Evolutionary conservation across 2,113 vertebrate species (phyloP), one percentile per base, ranked within the genome.

Genomic region (Nycticebus coucang): DNA sequence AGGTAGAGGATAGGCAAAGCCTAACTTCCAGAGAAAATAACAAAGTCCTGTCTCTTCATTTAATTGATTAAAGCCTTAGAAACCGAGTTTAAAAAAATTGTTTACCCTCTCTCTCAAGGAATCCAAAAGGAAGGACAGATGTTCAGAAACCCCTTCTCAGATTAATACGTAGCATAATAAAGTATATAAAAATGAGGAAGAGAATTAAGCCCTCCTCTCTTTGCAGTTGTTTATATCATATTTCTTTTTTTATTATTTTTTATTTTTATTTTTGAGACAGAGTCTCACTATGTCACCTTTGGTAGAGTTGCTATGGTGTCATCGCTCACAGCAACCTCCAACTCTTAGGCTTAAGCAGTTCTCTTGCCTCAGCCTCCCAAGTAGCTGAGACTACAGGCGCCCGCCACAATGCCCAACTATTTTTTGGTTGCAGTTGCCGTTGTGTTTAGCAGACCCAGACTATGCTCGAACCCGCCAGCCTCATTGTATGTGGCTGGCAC

Each of bases 111-210:
- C 4, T 59, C 64, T 91, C 87, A 30, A 45, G 37, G 14, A 78
- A 64, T 55, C 22, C 77, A 53, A 74, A 96, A 96, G 62, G 26
- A 88, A 92, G 30, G 19, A 57, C 22, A 83, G 60, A 66, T 87
- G 62, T 81, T 81, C 28, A 84, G 82, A 93, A 84, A 9, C 24
- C 60, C 8, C 57, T 93, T 91, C 83, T 91, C 57, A 80, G 37
- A 55, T 64, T 41, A 95, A 89, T 71, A 62, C 15, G 69, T 7
- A 55, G 21, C 45, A 79, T 74, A 93, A 53, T 79, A 74, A 80
- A 72, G 24, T 79, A 11, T 59, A n/a, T 12, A 79, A 60, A 78
- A 45, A 24, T 53, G 19, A 19, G 30, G 14, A 75, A 62, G 37
- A 69, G 28, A 82, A 72, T 78, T 33, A 87, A 71, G 45, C 17